Conservation (phyloP, 1,140 invertebrate genomes). For the Diabrotica virgifera region DNA sequence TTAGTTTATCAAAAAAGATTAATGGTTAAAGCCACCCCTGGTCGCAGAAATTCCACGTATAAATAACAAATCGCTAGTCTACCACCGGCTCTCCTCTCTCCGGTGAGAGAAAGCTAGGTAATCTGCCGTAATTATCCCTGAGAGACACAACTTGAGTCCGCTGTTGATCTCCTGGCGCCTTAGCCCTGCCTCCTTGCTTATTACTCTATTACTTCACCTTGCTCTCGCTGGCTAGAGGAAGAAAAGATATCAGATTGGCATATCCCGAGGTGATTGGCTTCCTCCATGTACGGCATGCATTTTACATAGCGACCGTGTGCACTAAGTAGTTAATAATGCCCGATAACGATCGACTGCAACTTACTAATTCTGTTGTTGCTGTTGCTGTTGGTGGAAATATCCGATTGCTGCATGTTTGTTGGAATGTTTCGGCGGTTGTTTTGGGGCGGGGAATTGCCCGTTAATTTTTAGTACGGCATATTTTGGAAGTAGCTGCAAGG, state of each 20-base stretch:
- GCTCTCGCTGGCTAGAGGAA: not conserved
- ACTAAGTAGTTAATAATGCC: not conserved
- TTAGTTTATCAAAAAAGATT: too few species aligned
- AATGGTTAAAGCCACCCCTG: too few species aligned
- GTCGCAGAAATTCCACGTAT: not conserved
- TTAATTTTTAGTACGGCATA: not conserved
- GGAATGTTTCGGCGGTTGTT: not conserved
- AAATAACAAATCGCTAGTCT: not conserved
- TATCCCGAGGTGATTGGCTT: slow-evolving; percentile 1
- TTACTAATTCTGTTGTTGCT: not conserved
- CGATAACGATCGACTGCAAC: not conserved
- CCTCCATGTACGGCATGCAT: not conserved
- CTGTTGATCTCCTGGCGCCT: slow-evolving; percentile 1
- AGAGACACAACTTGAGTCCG: slow-evolving; percentile 1
- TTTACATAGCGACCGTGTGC: not conserved
- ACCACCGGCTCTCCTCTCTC: not conserved
- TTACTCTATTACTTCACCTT: not conserved
- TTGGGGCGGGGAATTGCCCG: not conserved
- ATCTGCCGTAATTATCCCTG: not conserved
- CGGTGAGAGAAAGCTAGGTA: not conserved
- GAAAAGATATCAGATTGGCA: not conserved
- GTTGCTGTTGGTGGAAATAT: not conserved
- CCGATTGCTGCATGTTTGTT: not conserved
- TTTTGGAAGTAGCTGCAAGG: not conserved
- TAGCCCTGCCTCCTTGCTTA: not conserved